These are phyloP conservation scores for Drosophila tani DNA, from an alignment of 1,140 invertebrate species.

Conservation along the genomic window DNA sequence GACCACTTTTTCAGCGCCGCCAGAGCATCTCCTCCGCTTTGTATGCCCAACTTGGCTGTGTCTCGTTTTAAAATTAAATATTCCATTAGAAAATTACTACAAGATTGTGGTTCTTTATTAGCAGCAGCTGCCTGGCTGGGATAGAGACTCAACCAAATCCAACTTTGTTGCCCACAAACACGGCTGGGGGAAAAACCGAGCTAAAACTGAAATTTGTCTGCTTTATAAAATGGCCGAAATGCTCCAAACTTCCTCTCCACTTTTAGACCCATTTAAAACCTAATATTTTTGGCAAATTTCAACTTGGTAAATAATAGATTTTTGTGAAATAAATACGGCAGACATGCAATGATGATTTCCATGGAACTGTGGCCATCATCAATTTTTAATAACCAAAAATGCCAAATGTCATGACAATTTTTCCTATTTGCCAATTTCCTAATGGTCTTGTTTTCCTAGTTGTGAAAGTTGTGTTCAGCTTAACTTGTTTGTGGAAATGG, in stretches of 20 bases:
- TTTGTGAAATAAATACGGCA: constrained; percentile 10
- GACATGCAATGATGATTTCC: constrained; percentile 34
- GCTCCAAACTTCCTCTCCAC: background rate
- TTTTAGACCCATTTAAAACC: constrained; percentile 18
- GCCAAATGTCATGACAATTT: constrained; percentile 61
- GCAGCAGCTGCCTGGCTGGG: constrained; percentile 30
- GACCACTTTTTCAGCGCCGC: constrained; percentile 65
- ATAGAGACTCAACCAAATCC: constrained; percentile 51
- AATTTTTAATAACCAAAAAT: constrained; percentile 56
- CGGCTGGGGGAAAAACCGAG: constrained; percentile 8
- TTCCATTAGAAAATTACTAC: constrained; percentile 85
- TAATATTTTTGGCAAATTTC: constrained; percentile 14
- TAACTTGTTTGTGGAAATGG: constrained; percentile 66
- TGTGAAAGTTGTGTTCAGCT: constrained; percentile 16
- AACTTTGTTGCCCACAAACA: constrained; percentile 41
- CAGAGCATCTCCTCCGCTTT: constrained; percentile 51
- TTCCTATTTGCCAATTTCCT: constrained; percentile 32
- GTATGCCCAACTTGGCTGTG: constrained; percentile 59
- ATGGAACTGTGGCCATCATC: constrained; percentile 30
- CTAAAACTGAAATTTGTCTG: constrained; percentile 13
- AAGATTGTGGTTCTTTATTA: constrained; percentile 78
- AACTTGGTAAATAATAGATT: constrained; percentile 27
- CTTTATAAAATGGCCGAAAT: constrained; percentile 14
- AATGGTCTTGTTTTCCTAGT: constrained; percentile 43
- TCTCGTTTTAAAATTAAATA: constrained; percentile 84